Conservation (phyloP, 2,888 invertebrate genomes). For the Lepetodrilus schrolli region DNA sequence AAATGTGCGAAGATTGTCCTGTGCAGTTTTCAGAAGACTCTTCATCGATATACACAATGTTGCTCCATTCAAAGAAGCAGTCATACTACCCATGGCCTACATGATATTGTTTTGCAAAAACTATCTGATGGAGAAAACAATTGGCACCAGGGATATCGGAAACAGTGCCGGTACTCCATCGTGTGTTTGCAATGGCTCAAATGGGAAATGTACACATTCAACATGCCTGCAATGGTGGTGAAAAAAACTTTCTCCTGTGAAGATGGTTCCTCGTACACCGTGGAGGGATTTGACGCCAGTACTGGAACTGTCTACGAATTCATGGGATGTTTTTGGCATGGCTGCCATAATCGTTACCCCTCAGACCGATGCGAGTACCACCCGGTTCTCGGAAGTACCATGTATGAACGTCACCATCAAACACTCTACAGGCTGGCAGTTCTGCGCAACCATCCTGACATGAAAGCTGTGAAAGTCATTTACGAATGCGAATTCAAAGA, state of each 20-base stretch:
- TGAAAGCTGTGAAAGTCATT: background rate
- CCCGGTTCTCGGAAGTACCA: background rate
- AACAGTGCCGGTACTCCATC: background rate
- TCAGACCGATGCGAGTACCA: background rate
- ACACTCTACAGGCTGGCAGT: background rate
- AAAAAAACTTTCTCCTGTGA: background rate
- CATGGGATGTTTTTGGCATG: background rate
- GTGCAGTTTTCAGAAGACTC: background rate
- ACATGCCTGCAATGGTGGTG: background rate
- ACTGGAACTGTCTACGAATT: background rate
- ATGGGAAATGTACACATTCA: background rate
- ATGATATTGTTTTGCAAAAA: background rate
- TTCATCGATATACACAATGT: background rate
- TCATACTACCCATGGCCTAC: background rate
- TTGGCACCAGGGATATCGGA: background rate
- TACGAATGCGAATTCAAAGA: background rate
- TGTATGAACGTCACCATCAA: background rate
- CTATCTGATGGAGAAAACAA: background rate
- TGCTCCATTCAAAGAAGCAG: background rate
- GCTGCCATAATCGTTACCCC: background rate
- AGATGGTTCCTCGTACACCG: background rate
- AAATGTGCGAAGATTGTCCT: background rate
- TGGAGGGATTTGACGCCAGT: background rate
- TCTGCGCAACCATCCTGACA: background rate
- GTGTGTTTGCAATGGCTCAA: background rate